These are phyloP conservation scores for Adineta ricciae DNA, from an alignment of 2,888 invertebrate species.

Conservation along the genomic window DNA sequence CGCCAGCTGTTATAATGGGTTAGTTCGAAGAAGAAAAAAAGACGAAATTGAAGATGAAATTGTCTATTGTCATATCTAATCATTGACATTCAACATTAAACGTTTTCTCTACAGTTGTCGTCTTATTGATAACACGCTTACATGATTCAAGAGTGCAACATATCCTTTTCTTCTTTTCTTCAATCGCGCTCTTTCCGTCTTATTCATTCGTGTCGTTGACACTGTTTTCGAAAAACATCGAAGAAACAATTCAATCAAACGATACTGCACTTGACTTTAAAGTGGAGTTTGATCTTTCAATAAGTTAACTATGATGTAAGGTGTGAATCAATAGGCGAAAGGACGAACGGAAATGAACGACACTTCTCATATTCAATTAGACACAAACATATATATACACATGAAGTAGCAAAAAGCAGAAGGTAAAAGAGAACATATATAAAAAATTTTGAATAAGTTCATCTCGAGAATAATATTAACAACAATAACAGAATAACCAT, in stretches of 20 bases:
- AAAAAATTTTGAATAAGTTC: background rate
- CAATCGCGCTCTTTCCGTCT: background rate
- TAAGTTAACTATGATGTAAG: background rate
- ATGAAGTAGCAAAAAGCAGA: background rate
- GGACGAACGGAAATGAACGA: background rate
- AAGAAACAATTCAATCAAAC: background rate
- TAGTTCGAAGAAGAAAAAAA: background rate
- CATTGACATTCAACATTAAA: background rate
- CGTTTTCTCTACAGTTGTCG: background rate
- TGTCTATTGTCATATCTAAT: background rate
- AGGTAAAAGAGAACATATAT: background rate
- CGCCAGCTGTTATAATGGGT: background rate
- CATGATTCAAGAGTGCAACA: background rate
- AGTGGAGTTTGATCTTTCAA: background rate
- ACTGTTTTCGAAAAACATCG: background rate
- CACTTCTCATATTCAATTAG: background rate
- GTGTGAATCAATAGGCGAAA: background rate
- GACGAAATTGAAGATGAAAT: background rate
- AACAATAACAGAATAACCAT: background rate
- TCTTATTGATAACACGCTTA: background rate
- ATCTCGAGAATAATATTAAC: background rate
- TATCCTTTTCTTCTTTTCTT: slow-evolving; percentile 4
- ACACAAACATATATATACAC: background rate
- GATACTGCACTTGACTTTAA: background rate
- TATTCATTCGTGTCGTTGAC: background rate